Evolutionary conservation across 2,888 invertebrate genomes (phyloP).

Genomic region (Mesoligia furuncula): DNA sequence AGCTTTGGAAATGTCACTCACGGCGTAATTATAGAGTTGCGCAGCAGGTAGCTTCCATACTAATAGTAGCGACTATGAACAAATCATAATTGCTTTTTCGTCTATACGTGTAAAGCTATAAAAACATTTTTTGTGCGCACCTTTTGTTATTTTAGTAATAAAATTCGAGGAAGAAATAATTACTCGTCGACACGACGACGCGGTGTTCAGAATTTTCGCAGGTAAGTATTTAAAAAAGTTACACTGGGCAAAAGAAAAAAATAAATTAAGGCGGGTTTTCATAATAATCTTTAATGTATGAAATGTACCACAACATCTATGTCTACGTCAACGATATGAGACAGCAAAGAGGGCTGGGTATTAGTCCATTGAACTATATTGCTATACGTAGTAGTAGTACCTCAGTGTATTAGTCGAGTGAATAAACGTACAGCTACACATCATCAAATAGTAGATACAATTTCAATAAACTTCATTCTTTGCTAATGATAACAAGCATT

Average conservation of each 20-base stretch:
- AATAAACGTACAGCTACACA: not conserved
- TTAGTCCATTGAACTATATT: not conserved
- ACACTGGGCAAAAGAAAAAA: not conserved
- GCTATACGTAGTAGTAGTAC: too few relatives aligned
- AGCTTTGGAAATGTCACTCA: constrained; percentile 87
- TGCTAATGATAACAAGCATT: not conserved
- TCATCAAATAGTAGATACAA: not conserved
- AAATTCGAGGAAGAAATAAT: constrained; percentile 72
- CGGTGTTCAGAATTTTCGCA: constrained; percentile 35
- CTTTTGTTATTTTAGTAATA: constrained; percentile 77
- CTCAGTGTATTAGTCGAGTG: not conserved
- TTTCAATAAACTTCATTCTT: not conserved
- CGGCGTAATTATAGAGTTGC: constrained; percentile 88
- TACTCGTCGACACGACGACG: constrained; percentile 65
- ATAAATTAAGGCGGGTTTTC: not conserved
- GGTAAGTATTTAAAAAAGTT: not conserved
- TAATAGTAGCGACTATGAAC: constrained; percentile 79
- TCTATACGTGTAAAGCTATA: constrained; percentile 76
- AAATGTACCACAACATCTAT: not conserved
- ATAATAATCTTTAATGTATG: not conserved
- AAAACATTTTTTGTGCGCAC: constrained; percentile 75
- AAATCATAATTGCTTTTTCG: constrained; percentile 84
- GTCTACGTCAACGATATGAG: not conserved
- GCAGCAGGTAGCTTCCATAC: constrained; percentile 85
- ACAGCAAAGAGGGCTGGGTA: not conserved